A percentile compares a stretch with the other conserved stretches of the same genome.
Conservation (phyloP, 1,140 invertebrate species). For the Aphelinus certus region DNA sequence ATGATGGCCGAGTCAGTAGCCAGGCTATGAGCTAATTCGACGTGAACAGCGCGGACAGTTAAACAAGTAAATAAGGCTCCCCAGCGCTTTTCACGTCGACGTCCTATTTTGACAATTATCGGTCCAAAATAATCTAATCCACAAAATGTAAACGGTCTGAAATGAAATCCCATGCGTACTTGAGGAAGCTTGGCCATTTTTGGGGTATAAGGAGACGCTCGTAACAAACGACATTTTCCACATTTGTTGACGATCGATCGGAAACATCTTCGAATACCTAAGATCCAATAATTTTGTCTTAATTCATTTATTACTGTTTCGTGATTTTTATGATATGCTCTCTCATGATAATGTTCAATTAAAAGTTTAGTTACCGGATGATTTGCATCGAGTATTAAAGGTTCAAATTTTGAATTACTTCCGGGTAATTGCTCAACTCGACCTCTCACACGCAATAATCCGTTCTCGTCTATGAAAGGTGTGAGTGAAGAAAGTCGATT, state of each 20-base stretch:
- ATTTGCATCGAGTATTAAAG: constrained; percentile 21
- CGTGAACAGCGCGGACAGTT: too few relatives aligned
- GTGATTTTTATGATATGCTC: constrained; percentile 29
- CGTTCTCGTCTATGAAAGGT: not conserved
- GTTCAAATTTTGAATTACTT: not conserved
- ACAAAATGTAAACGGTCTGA: too few relatives aligned
- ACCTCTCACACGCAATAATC: not conserved
- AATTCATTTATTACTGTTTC: constrained; percentile 43
- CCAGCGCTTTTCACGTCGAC: too few relatives aligned
- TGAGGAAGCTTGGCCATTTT: constrained; percentile 44
- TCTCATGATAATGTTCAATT: constrained; percentile 37
- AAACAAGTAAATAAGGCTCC: too few relatives aligned
- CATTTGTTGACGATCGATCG: constrained; percentile 1
- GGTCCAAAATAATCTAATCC: too few relatives aligned
- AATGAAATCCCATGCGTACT: constrained; percentile 41
- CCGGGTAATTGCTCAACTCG: not conserved
- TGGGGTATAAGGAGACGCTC: constrained; percentile 9
- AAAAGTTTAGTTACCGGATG: constrained; percentile 21
- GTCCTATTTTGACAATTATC: too few relatives aligned
- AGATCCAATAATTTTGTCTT: constrained; percentile 43
- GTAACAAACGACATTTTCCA: not conserved
- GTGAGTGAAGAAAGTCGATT: not conserved
- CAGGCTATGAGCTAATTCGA: constrained; percentile 43
- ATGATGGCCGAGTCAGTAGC: constrained; percentile 44
- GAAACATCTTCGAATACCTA: constrained; percentile 30